Evolutionary conservation across 2,113 vertebrate species (phyloP), one percentile per base, ranked within the genome.

Genomic region (Pitta sordida): DNA sequence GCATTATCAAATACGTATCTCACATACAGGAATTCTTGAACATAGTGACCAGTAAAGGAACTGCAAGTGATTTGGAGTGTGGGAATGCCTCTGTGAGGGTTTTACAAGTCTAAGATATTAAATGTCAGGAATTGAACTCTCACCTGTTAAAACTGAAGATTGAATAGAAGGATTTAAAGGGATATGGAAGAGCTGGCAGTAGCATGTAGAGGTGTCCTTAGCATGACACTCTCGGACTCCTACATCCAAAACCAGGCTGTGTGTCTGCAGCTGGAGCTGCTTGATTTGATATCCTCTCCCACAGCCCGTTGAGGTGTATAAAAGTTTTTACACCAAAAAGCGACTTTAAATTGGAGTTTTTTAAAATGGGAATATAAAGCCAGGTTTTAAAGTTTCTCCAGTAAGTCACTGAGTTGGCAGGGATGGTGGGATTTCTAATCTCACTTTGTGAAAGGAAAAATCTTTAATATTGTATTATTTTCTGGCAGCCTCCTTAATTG

Each of bases 401-500:
- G 10, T 27, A 43, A 43, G 52, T 43, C 41, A 51, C 27, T 22
- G n/a, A 67, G 23, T 5, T 69, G 23, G 27, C 46, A 80, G 36
- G 18, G 23, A 29, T 46, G 32, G 27, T 58, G 83, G 83, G 55
- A 36, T 60, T 84, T 24, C 67, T 62, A 41, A 60, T 34, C 43
- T 83, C 30, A 22, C 27, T 83, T 70, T 71, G 32, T 53, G 58
- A 84, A 95, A n/a, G 37, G 68, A 86, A 52, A 76, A 37, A 49
- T 81, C 55, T 73, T 39, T 59, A 82, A 71, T 69, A 56, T 55
- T 67, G 75, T 53, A 32, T n/a, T 80, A 6, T 86, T 44, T 95
- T 49, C 83, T 75, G 83, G 70, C 88, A 97, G 64, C 37, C 74
- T 91, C 78, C 70, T 93, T 97, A 91, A 94, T 91, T 97, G 90